phyloP scores from a whole-genome alignment of 2,888 invertebrate species.

The Acronicta alni region DNA sequence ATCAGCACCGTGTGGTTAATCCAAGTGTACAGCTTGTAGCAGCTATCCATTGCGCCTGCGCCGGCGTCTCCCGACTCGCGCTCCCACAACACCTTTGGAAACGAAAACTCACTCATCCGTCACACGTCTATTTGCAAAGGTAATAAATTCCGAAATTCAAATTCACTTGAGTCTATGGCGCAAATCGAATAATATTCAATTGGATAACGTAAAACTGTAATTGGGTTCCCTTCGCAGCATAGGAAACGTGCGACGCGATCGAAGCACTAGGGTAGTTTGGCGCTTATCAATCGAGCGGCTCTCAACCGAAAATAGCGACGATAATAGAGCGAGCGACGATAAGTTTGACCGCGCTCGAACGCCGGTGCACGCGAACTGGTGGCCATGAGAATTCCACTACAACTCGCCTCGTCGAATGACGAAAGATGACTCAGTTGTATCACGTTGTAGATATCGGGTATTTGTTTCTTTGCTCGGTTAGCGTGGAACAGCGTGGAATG shows the following conservation, averaged over 20 bases:
- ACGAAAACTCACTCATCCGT: constrained; percentile 85
- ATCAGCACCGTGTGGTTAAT: constrained; percentile 84
- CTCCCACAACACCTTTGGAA: constrained; percentile 80
- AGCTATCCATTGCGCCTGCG: constrained; percentile 83
- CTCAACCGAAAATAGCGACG: constrained; percentile 74
- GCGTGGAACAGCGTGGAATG: constrained; percentile 64
- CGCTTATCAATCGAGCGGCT: constrained; percentile 67
- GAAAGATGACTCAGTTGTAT: constrained; percentile 83
- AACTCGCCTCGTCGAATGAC: constrained; percentile 70
- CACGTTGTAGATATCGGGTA: constrained; percentile 69
- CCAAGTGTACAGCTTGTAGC: constrained; percentile 85
- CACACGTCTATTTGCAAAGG: constrained; percentile 71
- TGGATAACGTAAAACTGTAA: constrained; percentile 30
- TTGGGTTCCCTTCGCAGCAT: constrained; percentile 23
- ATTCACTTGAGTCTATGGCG: constrained; percentile 25
- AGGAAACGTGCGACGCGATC: constrained; percentile 62
- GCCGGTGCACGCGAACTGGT: constrained; percentile 83
- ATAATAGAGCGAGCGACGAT: constrained; percentile 62
- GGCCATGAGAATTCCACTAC: constrained; percentile 73
- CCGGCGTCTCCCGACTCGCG: constrained; percentile 70
- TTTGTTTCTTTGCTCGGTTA: constrained; percentile 65
- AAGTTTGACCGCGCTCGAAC: constrained; percentile 75
- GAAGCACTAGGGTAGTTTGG: constrained; percentile 69
- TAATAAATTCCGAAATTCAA: constrained; percentile 53
- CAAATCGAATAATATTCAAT: constrained; percentile 35